Conservation (phyloP, 2,888 invertebrate genomes). For the Spodoptera picta region DNA sequence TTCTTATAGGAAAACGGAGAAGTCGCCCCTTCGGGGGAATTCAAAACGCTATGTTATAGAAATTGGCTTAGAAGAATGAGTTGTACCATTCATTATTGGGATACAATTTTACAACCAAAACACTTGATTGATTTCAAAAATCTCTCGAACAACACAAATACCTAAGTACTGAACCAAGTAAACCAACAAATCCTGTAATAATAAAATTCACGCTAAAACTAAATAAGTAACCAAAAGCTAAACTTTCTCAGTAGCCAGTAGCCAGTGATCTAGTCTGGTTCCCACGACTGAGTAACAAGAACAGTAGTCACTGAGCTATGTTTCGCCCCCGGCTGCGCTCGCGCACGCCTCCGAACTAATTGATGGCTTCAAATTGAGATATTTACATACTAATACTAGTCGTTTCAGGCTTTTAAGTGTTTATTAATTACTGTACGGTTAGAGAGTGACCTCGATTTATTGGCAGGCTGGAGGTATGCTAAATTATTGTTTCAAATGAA, state of each 20-base stretch:
- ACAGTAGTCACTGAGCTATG: conserved; percentile 63
- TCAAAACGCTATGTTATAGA: too few species aligned
- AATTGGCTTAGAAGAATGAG: background rate
- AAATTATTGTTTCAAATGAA: too few species aligned
- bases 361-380: conserved; percentile 57
- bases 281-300: conserved; percentile 59
- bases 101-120: background rate
- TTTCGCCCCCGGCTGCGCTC: conserved; percentile 47
- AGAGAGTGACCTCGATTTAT: background rate
- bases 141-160: too few species aligned
- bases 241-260: conserved; percentile 30
- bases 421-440: conserved; percentile 26
- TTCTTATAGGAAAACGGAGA: too few species aligned
- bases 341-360: conserved; percentile 53
- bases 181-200: background rate
- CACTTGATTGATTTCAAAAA: background rate
- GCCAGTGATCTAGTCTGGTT: conserved; percentile 53
- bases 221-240: conserved; percentile 1
- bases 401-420: conserved; percentile 30
- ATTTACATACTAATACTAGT: conserved; percentile 53
- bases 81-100: conserved; percentile 7
- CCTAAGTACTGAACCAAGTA: too few species aligned
- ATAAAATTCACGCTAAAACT: background rate
- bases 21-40: too few species aligned
- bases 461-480: too few species aligned